phyloP scores from a whole-genome alignment of 2,888 invertebrate species.

The Drosophila diplacantha region DNA sequence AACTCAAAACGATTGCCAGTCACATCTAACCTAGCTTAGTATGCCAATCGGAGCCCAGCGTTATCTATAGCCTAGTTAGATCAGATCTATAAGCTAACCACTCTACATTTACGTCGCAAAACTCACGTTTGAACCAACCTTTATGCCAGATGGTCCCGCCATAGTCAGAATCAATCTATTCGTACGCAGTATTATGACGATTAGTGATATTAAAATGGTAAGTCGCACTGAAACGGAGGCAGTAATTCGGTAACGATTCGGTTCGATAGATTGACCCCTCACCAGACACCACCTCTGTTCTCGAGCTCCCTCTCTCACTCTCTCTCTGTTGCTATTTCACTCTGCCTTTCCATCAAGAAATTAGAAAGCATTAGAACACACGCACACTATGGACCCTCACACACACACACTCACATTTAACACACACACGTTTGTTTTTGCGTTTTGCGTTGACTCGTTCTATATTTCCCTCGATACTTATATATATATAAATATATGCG shows the following conservation, averaged over 20 bases:
- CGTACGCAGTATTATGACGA: conserved; percentile 98
- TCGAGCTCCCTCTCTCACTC: conserved; percentile 15
- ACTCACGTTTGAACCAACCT: conserved; percentile 72
- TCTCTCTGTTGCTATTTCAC: conserved; percentile 21
- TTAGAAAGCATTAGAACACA: conserved; percentile 26
- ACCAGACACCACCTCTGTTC: neutral
- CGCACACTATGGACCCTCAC: conserved; percentile 14
- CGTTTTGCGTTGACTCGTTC: conserved; percentile 32
- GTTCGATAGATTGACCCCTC: conserved; percentile 27
- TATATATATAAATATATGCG: conserved; percentile 16
- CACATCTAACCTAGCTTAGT: conserved; percentile 26
- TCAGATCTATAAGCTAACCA: conserved; percentile 45
- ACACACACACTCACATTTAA: conserved; percentile 8
- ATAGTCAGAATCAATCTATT: conserved; percentile 98
- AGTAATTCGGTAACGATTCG: conserved; percentile 18
- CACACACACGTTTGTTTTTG: conserved; percentile 29
- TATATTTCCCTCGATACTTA: conserved; percentile 23
- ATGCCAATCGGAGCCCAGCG: conserved; percentile 11
- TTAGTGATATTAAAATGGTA: conserved; percentile 99
- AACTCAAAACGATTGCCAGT: neutral
- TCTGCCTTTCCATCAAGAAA: conserved; percentile 33
- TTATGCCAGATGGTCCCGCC: conserved; percentile 92
- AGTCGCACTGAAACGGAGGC: conserved; percentile 79
- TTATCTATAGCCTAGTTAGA: conserved; percentile 52
- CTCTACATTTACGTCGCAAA: conserved; percentile 30